Evolutionary conservation across 1,140 invertebrate genomes (phyloP), one percentile per base, ranked within the genome.

Genomic region (Drosophila tristis): DNA sequence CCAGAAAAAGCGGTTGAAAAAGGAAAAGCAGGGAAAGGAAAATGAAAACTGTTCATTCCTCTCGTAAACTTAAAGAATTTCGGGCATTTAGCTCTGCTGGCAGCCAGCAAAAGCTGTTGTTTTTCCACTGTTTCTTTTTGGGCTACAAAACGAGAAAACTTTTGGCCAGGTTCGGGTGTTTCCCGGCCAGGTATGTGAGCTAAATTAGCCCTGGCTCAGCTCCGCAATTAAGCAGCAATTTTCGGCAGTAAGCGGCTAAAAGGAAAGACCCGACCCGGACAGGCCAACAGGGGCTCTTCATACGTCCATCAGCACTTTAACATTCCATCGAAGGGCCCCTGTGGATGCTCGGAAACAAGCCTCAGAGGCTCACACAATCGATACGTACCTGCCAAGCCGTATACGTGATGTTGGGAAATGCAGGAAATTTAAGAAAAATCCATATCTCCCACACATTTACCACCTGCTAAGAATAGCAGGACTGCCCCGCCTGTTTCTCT

Each of bases 1-100:
- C 56, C 56, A 35, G 60, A 48, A 48, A 44, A 61, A 44, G 20
- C 31, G 55, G 35, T 55, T 25, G 57, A 45, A 39, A 68, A 29
- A 13, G 23, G 44, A 49, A 56, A 59, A 64, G 23, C 43, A 48
- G 45, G 61, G 55, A 63, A 73, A 66, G 50, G 55, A 75, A 79
- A 75, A 70, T 74, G 75, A 73, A 87, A 87, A 89, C 84, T 87
- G 82, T 87, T 87, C 71, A 74, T 78, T 71, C 78, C 73, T 65
- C 72, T 74, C 74, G 79, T 78, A 79, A 87, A 87, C 84, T 87
- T 87, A 77, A 87, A 87, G 84, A 89, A 87, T 87, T 89, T 87
- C 72, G 76, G 78, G 85, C 76, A 87, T 87, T 87, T 87, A 87
- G 76, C 82, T 75, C 76, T 75, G 35, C 45, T 76, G 70, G 68